Percentiles rank a stretch among this genome's conserved stretches.
phyloP scores from a whole-genome alignment of 2,888 invertebrate genomes.

The Drosophila picticornis region DNA sequence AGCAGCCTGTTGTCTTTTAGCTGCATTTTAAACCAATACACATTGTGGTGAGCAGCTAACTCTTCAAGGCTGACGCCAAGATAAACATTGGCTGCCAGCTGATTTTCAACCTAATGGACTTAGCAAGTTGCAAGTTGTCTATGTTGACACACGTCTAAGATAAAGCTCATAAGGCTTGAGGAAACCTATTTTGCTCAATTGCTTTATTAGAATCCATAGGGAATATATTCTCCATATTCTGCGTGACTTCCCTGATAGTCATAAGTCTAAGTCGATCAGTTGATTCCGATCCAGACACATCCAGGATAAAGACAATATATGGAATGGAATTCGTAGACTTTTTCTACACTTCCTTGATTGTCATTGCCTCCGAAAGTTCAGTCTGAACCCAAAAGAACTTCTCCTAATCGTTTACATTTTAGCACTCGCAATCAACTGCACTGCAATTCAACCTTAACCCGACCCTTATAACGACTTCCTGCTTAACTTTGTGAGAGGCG shows the following conservation, averaged over 20 bases:
- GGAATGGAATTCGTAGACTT: neutral
- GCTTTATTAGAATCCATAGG: neutral
- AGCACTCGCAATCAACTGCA: slow-evolving; percentile 28
- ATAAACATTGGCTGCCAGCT: slow-evolving; percentile 2
- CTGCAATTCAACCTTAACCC: slow-evolving; percentile 51
- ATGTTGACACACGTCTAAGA: neutral
- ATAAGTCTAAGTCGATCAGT: neutral
- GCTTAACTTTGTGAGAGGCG: slow-evolving; percentile 63
- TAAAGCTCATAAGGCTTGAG: neutral
- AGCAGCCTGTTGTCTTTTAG: slow-evolving; percentile 26
- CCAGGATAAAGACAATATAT: neutral
- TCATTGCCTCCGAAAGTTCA: slow-evolving; percentile 1
- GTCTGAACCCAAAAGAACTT: neutral
- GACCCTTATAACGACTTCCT: slow-evolving; percentile 77
- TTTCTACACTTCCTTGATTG: slow-evolving; percentile 6
- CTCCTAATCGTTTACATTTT: slow-evolving; percentile 23
- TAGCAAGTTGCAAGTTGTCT: neutral
- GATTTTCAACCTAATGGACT: neutral
- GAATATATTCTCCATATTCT: neutral
- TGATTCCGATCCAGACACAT: too few species aligned
- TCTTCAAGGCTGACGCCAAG: slow-evolving; percentile 9
- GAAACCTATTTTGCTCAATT: neutral
- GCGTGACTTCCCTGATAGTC: neutral
- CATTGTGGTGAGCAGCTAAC: slow-evolving; percentile 14
- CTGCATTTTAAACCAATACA: slow-evolving; percentile 44